These are phyloP conservation scores for Xenopus tropicalis DNA, from an alignment of 2,113 vertebrate species.

Conservation along the genomic window DNA sequence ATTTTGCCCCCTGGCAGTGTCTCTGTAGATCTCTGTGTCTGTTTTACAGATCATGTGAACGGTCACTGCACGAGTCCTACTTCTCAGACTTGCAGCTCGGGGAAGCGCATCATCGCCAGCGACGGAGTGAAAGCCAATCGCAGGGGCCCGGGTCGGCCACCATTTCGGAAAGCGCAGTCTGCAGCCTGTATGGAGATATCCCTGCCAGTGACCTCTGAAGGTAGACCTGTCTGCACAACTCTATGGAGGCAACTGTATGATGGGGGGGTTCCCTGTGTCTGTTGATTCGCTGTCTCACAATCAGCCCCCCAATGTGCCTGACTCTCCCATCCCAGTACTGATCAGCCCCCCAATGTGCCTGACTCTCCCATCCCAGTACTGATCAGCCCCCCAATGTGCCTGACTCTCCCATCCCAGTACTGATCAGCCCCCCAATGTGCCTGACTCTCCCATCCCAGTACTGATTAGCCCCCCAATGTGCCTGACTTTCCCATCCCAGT, in stretches of 20 bases:
- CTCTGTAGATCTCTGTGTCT: constrained; percentile 34
- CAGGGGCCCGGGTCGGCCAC: constrained; percentile 87
- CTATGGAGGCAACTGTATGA: neutral
- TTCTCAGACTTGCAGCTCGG: constrained; percentile 83
- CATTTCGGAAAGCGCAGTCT: constrained; percentile 97
- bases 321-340: neutral
- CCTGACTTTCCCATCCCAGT: too few relatives aligned
- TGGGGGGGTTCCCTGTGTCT: too few relatives aligned
- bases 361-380: too few relatives aligned
- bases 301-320: neutral
- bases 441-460: too few relatives aligned
- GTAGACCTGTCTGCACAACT: constrained; percentile 67
- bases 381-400: too few relatives aligned
- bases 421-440: too few relatives aligned
- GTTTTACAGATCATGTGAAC: constrained; percentile 92
- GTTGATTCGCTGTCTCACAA: neutral
- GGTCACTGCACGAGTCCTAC: constrained; percentile 96
- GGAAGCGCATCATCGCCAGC: constrained; percentile 82
- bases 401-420: too few relatives aligned
- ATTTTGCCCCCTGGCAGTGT: too few relatives aligned
- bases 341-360: too few relatives aligned
- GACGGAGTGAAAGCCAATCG: constrained; percentile 87
- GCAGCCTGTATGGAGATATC: constrained; percentile 99
- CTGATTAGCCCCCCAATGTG: too few relatives aligned
- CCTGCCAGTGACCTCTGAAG: constrained; percentile 95